Conservation (phyloP, 2,888 invertebrate species). For the Hydrotaea cyrtoneurina region DNA sequence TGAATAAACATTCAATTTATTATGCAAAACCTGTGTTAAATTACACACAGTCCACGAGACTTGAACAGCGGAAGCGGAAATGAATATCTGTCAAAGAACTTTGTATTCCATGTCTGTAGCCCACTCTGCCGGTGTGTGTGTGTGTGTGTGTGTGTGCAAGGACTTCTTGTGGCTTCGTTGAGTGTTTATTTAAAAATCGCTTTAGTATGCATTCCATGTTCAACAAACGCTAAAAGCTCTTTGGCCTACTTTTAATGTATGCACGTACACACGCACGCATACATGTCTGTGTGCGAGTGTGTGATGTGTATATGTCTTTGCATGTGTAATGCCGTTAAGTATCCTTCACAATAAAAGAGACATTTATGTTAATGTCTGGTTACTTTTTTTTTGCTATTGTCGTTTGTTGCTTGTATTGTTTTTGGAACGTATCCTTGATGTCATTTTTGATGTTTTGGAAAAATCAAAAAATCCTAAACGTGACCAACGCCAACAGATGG, state of each 20-base stretch:
- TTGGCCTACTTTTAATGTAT: constrained; percentile 52
- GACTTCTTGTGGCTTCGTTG: not conserved
- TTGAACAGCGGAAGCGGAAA: not conserved
- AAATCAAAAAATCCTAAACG: not conserved
- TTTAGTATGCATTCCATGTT: constrained; percentile 43
- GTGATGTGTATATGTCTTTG: not conserved
- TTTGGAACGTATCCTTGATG: not conserved
- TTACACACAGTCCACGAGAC: not conserved
- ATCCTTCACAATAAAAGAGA: not conserved
- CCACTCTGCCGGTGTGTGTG: constrained; percentile 29
- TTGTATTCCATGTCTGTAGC: not conserved
- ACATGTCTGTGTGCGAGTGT: not conserved
- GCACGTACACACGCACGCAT: not conserved
- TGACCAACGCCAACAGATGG: no score
- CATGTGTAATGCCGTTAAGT: not conserved
- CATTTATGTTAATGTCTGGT: not conserved
- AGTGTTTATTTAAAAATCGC: constrained; percentile 20
- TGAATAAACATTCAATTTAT: constrained; percentile 37
- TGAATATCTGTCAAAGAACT: not conserved
- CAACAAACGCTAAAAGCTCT: constrained; percentile 37
- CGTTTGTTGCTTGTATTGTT: not conserved
- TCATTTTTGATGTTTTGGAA: not conserved
- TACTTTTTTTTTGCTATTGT: no score
- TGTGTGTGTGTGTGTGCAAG: constrained; percentile 12
- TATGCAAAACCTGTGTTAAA: constrained; percentile 29